Conservation (phyloP, 2,888 invertebrate genomes). For the Ochropacha duplaris region DNA sequence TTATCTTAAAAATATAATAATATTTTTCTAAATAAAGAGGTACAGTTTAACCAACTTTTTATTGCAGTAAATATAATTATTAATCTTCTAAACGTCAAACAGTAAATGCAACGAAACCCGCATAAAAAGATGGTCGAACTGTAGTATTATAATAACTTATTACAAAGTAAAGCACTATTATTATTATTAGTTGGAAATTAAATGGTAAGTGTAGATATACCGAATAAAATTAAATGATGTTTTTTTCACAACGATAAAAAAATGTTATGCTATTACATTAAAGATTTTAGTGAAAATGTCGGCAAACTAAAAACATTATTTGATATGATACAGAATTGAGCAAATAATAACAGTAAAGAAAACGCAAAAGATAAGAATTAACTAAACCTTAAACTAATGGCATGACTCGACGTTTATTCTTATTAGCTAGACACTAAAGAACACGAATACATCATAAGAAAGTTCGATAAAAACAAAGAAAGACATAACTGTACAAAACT, state of each 20-base stretch:
- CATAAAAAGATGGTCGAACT: neutral
- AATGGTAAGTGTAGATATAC: neutral
- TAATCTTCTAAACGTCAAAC: neutral
- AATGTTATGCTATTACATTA: too few species aligned
- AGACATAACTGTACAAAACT: slow-evolving; percentile 69
- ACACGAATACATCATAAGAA: slow-evolving; percentile 30
- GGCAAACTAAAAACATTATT: slow-evolving; percentile 12
- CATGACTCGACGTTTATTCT: slow-evolving; percentile 76
- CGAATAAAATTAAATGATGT: neutral
- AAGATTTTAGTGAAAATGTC: too few species aligned
- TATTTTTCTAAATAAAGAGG: neutral
- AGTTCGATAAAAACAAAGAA: slow-evolving; percentile 43
- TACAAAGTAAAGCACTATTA: neutral
- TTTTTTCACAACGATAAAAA: too few species aligned
- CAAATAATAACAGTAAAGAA: slow-evolving; percentile 20
- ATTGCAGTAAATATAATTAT: neutral
- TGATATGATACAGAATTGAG: slow-evolving; percentile 25
- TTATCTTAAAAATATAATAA: slow-evolving; percentile 1
- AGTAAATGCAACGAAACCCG: neutral
- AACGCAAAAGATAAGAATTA: slow-evolving; percentile 31
- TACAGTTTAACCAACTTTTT: slow-evolving; percentile 1
- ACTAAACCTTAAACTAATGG: slow-evolving; percentile 72
- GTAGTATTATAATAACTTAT: neutral
- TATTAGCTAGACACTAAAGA: slow-evolving; percentile 54
- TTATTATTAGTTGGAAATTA: neutral